phyloP scores from a whole-genome alignment of 2,797 vertebrate species.

The Craterocephalus amniculus region DNA sequence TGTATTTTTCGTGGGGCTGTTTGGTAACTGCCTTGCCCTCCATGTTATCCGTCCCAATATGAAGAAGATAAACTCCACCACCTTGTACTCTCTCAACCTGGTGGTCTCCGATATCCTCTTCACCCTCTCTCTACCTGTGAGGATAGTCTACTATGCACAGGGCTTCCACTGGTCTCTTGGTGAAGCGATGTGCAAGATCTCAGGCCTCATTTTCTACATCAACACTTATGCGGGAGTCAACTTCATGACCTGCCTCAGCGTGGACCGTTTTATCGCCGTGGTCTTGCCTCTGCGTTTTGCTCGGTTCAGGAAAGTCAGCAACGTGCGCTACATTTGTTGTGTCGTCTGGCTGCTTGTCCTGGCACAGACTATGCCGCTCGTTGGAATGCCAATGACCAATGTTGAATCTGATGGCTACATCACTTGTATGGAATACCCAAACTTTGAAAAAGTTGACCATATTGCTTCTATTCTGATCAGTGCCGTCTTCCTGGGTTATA shows the following conservation, averaged over 20 bases:
- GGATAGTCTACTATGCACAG: slow-evolving; percentile 89
- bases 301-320: slow-evolving; percentile 86
- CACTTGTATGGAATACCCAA: slow-evolving; percentile 98
- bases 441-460: slow-evolving; percentile 86
- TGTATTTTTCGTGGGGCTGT: slow-evolving; percentile 88
- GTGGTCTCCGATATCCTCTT: slow-evolving; percentile 95
- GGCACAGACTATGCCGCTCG: slow-evolving; percentile 90
- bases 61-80: slow-evolving; percentile 97
- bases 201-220: slow-evolving; percentile 91
- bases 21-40: slow-evolving; percentile 92
- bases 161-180: slow-evolving; percentile 94
- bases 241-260: slow-evolving; percentile 97
- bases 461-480: slow-evolving; percentile 89
- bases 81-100: slow-evolving; percentile 94
- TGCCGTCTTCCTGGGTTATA: slow-evolving; percentile 89
- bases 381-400: slow-evolving; percentile 84
- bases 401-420: slow-evolving; percentile 67
- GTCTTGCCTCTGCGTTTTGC: slow-evolving; percentile 90
- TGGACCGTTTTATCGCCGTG: slow-evolving; percentile 94
- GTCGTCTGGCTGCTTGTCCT: slow-evolving; percentile 91
- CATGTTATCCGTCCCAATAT: slow-evolving; percentile 90
- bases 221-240: slow-evolving; percentile 96
- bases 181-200: slow-evolving; percentile 86
- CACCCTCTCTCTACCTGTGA: slow-evolving; percentile 86
- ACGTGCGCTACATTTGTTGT: slow-evolving; percentile 88